phyloP scores from a whole-genome alignment of 2,888 invertebrate genomes.

The Cheiracanthium punctorium region DNA sequence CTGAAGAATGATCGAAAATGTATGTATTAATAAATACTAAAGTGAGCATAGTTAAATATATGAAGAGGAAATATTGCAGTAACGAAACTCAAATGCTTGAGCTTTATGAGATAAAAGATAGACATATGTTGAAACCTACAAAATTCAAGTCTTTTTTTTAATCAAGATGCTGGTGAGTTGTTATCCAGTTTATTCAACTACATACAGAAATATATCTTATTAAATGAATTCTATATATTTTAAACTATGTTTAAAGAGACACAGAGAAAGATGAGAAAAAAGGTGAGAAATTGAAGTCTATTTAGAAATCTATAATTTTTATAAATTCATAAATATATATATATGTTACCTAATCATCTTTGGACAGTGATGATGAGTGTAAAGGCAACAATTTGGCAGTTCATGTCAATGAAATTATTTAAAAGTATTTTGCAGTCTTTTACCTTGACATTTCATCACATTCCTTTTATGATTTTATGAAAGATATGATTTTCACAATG shows the following conservation, averaged over 20 bases:
- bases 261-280: not conserved
- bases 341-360: not conserved
- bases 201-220: not conserved
- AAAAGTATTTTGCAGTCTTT: too few species aligned
- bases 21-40: not conserved
- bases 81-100: not conserved
- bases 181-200: not conserved
- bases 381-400: slow-evolving; percentile 67
- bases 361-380: slow-evolving; percentile 28
- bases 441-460: too few species aligned
- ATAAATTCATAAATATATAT: not conserved
- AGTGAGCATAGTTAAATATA: not conserved
- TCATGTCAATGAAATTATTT: not conserved
- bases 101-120: not conserved
- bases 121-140: not conserved
- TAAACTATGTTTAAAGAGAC: not conserved
- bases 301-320: not conserved
- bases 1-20: not conserved
- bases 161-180: not conserved
- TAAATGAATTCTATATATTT: not conserved
- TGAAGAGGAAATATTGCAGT: not conserved
- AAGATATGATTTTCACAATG: too few species aligned
- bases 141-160: not conserved
- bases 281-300: not conserved
- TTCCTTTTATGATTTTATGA: too few species aligned